Evolutionary conservation across 2,797 vertebrate genomes (phyloP), one percentile per base, ranked within the genome.

Genomic region (Coranthus polyacanthus): DNA sequence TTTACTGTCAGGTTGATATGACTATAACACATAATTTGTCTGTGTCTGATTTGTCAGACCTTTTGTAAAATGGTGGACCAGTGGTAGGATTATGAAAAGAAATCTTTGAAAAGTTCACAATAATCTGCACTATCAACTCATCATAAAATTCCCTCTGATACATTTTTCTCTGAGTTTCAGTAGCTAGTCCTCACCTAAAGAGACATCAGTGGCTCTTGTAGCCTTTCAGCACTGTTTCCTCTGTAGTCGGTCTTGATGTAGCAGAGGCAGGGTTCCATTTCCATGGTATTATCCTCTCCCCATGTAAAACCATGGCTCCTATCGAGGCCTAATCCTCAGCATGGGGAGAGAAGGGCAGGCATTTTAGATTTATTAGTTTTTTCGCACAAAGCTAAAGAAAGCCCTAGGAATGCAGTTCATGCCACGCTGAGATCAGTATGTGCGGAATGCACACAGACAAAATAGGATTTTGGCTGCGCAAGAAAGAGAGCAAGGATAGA

Each of bases 331-430:
- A 91, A 93, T 92, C 85, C 85, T 54, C 68, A 67, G 72, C 75
- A 84, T 71, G 72, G 72, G 75, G 75, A 86, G 78, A 78, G 75
- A 75, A 83, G 72, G 68, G 67, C 45, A 82, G 75, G 72, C 76
- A 68, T 87, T 82, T 90, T 84, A 88, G 81, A 88, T 92, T 73
- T 88, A 90, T 92, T 86, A 72, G 62, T 70, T 89, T 90, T 80
- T 81, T 51, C 52, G 38, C 78, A 79, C 77, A 85, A 83, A 91
- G 72, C 85, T 88, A 78, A 79, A 78, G 77, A 87, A 84, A 88
- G 73, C 80, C 83, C 67, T 59, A 63, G 57, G 71, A 88, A 90
- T 90, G 81, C 82, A 81, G 89, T 87, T 84, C 56, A 72, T 83
- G 79, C 75, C 85, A 86, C 45, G 69, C 83, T 85, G 84, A 83